A percentile compares a stretch with the other conserved stretches of the same genome.
These are phyloP conservation scores for Standfussiana lucernea DNA, from an alignment of 2,888 invertebrate species.

Conservation along the genomic window DNA sequence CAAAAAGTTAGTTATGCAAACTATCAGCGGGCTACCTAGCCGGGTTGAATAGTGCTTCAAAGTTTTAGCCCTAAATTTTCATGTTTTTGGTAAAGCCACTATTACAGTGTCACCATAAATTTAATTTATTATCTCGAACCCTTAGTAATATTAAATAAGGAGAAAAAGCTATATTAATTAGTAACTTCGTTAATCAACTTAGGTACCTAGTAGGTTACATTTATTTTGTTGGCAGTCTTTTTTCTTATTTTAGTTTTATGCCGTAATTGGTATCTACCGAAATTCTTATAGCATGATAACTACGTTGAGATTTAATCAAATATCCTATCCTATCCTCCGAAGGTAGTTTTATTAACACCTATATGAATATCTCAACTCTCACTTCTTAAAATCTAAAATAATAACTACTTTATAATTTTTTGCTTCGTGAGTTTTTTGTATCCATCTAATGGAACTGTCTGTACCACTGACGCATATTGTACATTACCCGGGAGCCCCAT, in stretches of 20 bases:
- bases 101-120: conserved; percentile 13
- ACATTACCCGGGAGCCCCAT: background rate
- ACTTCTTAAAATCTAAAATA: background rate
- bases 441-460: background rate
- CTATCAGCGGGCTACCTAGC: conserved; percentile 38
- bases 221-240: background rate
- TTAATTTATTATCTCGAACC: conserved; percentile 13
- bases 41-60: conserved; percentile 40
- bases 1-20: conserved; percentile 66
- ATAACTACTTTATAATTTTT: background rate
- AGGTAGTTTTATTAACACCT: background rate
- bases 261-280: background rate
- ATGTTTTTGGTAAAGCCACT: conserved; percentile 22
- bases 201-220: too few relatives aligned
- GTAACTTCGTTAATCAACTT: background rate
- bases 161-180: background rate
- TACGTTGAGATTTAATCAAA: background rate
- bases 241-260: background rate
- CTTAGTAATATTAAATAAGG: background rate
- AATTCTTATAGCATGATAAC: background rate
- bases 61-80: conserved; percentile 38
- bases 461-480: background rate
- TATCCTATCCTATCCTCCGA: background rate
- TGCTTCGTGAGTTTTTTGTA: background rate
- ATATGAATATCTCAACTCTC: background rate